Conservation (phyloP, 1,140 invertebrate genomes). For the Formica exsecta region DNA sequence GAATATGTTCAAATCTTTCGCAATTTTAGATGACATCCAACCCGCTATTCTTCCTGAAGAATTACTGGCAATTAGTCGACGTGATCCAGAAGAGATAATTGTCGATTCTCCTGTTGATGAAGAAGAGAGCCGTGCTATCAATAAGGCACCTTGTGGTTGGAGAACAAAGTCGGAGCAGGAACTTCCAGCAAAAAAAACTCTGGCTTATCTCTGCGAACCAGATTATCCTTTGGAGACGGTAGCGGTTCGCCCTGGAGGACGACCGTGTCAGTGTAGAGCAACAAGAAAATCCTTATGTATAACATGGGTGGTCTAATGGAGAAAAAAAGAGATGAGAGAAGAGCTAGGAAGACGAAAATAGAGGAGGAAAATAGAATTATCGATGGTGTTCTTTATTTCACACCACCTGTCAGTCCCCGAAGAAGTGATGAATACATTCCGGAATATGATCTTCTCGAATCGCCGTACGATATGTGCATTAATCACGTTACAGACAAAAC, state of each 20-base stretch:
- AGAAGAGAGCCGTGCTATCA: not conserved
- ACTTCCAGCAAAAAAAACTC: constrained; percentile 74
- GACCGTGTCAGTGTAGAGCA: constrained; percentile 78
- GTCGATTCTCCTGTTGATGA: not conserved
- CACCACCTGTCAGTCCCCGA: constrained; percentile 76
- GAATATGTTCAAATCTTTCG: constrained; percentile 37
- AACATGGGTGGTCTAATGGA: constrained; percentile 65
- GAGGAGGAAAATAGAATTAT: constrained; percentile 66
- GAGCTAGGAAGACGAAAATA: constrained; percentile 28
- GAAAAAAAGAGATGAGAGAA: constrained; percentile 25
- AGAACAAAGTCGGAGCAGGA: constrained; percentile 74
- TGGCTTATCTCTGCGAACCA: constrained; percentile 75
- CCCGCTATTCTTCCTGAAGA: constrained; percentile 56
- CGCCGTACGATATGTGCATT: constrained; percentile 71
- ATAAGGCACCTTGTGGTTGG: constrained; percentile 70
- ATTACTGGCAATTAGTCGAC: constrained; percentile 17
- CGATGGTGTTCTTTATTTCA: constrained; percentile 75
- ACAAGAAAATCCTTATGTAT: constrained; percentile 75
- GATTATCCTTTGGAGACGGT: constrained; percentile 71
- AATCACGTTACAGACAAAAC: constrained; percentile 28
- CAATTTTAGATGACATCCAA: constrained; percentile 36
- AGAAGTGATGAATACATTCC: constrained; percentile 81
- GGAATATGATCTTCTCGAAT: constrained; percentile 79
- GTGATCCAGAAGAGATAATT: not conserved
- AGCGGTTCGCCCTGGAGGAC: constrained; percentile 70